phyloP scores from a whole-genome alignment of 2,797 vertebrate species.

The Chelon auratus region DNA sequence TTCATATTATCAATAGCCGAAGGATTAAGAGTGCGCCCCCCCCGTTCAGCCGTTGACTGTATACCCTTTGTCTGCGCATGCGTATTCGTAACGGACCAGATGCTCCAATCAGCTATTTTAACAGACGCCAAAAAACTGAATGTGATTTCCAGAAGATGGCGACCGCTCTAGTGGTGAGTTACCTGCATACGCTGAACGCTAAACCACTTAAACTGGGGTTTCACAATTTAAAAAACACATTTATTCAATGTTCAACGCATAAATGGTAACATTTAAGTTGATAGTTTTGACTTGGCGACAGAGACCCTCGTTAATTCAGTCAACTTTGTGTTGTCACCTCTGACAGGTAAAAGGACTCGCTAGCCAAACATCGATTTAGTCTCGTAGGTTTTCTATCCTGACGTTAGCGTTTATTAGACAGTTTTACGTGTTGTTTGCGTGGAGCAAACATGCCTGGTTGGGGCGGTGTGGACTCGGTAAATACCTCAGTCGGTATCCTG shows the following conservation, averaged over 20 bases:
- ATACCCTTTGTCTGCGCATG: constrained; percentile 57
- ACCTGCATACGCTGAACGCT: neutral
- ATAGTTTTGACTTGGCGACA: neutral
- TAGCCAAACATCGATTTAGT: constrained; percentile 27
- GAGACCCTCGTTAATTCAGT: accelerated
- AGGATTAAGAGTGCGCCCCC: neutral
- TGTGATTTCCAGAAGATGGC: constrained; percentile 92
- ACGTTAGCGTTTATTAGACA: accelerated
- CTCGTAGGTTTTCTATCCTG: neutral
- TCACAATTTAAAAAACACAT: accelerated
- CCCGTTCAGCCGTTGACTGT: neutral
- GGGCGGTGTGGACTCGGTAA: neutral
- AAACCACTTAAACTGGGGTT: neutral
- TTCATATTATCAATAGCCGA: neutral
- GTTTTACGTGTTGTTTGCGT: neutral
- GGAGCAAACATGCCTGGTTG: no score
- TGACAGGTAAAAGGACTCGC: neutral
- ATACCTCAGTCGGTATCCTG: neutral
- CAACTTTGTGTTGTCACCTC: constrained; percentile 4
- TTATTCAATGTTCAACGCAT: neutral
- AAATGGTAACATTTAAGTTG: accelerated
- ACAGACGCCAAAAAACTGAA: constrained; percentile 62
- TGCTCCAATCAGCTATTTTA: constrained; percentile 86
- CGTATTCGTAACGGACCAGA: constrained; percentile 43
- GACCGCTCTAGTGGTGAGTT: constrained; percentile 94